Evolutionary conservation across 1,140 invertebrate genomes (phyloP).

Genomic region (Parapsyche elsis): DNA sequence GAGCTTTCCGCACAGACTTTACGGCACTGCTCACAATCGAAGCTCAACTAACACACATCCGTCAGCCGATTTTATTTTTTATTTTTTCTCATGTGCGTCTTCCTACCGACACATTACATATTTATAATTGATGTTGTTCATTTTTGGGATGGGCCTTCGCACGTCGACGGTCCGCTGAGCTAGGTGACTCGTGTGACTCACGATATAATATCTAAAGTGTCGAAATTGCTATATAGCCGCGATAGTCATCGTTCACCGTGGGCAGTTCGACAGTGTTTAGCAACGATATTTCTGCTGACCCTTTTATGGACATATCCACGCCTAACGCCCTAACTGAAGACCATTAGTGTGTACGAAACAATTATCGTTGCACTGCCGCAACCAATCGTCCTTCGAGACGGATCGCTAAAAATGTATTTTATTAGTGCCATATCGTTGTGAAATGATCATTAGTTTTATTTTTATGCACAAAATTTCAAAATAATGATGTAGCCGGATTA

Average conservation of each 20-base stretch:
- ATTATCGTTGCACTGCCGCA: slow-evolving; percentile 24
- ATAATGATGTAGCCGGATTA: too few relatives aligned
- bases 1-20: too few relatives aligned
- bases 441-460: too few relatives aligned
- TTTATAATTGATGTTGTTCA: slow-evolving; percentile 21
- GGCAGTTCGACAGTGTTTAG: slow-evolving; percentile 38
- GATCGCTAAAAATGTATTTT: background rate
- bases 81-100: too few relatives aligned
- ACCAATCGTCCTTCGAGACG: too few relatives aligned
- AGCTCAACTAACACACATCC: too few relatives aligned
- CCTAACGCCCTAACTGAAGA: slow-evolving; percentile 50
- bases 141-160: slow-evolving; percentile 35
- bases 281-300: slow-evolving; percentile 48
- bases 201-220: slow-evolving; percentile 43
- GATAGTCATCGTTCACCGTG: slow-evolving; percentile 51
- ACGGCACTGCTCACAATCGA: too few relatives aligned
- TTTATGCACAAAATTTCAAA: too few relatives aligned
- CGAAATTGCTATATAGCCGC: slow-evolving; percentile 38
- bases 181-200: slow-evolving; percentile 4
- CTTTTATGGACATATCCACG: slow-evolving; percentile 56
- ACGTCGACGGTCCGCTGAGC: slow-evolving; percentile 22
- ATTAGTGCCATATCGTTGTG: too few relatives aligned
- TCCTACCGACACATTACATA: background rate
- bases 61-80: too few relatives aligned
- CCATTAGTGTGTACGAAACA: slow-evolving; percentile 30